Evolutionary conservation across 2,888 invertebrate species (phyloP).

Genomic region (Cotesia congregata): DNA sequence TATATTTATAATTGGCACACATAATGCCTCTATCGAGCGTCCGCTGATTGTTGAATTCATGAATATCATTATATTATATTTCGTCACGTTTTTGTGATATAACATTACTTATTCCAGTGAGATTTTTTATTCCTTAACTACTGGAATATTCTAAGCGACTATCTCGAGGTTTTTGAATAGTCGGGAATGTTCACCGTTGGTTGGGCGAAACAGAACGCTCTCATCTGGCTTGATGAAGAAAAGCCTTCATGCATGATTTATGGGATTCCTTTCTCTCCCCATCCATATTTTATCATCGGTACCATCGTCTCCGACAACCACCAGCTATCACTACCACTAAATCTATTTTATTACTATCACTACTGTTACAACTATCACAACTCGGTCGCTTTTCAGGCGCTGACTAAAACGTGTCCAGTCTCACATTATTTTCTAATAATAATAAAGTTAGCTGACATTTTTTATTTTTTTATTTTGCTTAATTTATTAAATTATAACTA

Average conservation of each 20-base stretch:
- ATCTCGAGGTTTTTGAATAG: slow-evolving; percentile 16
- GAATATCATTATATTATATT: neutral
- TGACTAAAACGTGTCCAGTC: slow-evolving; percentile 27
- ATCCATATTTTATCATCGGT: slow-evolving; percentile 28
- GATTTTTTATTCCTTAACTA: neutral
- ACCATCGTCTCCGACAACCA: neutral
- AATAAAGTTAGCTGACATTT: no score
- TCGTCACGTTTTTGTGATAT: neutral
- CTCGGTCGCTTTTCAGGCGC: slow-evolving; percentile 38
- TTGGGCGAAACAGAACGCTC: neutral
- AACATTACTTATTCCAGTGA: neutral
- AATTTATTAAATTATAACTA: no score
- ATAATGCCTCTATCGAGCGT: slow-evolving; percentile 21
- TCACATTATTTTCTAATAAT: slow-evolving; percentile 12
- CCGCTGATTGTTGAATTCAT: neutral
- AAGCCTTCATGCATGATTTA: slow-evolving; percentile 27
- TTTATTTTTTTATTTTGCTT: no score
- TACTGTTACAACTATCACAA: neutral
- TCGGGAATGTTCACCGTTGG: slow-evolving; percentile 10
- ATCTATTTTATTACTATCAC: no score
- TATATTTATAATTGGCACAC: slow-evolving; percentile 20
- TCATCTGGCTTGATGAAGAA: slow-evolving; percentile 27
- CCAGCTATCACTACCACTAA: neutral
- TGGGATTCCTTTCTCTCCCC: slow-evolving; percentile 15
- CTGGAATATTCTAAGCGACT: slow-evolving; percentile 22